Conservation (phyloP, 2,888 invertebrate genomes). For the Bellardia bayeri region DNA sequence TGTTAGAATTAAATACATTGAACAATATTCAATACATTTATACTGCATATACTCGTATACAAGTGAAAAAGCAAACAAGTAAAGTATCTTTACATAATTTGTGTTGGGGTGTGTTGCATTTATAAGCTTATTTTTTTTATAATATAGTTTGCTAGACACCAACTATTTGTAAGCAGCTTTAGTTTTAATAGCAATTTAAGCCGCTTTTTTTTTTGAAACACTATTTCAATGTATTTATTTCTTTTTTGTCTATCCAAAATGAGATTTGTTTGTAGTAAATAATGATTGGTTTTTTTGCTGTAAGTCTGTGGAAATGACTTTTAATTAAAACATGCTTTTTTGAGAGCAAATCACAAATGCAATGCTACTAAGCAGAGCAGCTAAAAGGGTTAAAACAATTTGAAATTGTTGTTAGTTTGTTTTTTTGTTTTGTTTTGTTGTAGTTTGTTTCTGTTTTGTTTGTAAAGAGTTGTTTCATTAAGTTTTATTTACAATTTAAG, state of each 20-base stretch:
- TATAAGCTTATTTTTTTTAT: conserved; percentile 9
- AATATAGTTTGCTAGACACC: conserved; percentile 38
- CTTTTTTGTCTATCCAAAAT: neutral
- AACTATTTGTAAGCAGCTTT: conserved; percentile 57
- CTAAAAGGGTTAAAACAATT: conserved; percentile 50
- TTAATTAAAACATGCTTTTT: conserved; percentile 57
- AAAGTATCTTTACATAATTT: neutral
- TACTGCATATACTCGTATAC: too few species aligned
- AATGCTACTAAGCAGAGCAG: neutral
- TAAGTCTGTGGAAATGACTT: conserved; percentile 49
- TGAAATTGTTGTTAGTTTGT: conserved; percentile 8
- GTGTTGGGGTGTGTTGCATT: conserved; percentile 4
- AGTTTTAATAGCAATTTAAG: conserved; percentile 55
- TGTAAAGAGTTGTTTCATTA: conserved; percentile 44
- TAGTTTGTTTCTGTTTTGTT: neutral
- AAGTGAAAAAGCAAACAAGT: too few species aligned
- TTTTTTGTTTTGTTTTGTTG: neutral
- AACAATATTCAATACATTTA: neutral
- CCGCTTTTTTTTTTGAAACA: conserved; percentile 44
- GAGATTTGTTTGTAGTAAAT: neutral
- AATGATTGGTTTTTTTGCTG: neutral
- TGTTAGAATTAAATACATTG: conserved; percentile 57
- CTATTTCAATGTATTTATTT: conserved; percentile 29
- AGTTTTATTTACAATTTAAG: neutral
- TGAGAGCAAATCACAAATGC: conserved; percentile 41